phyloP scores from a whole-genome alignment of 2,888 invertebrate species.

The Heterodera filipjevi region DNA sequence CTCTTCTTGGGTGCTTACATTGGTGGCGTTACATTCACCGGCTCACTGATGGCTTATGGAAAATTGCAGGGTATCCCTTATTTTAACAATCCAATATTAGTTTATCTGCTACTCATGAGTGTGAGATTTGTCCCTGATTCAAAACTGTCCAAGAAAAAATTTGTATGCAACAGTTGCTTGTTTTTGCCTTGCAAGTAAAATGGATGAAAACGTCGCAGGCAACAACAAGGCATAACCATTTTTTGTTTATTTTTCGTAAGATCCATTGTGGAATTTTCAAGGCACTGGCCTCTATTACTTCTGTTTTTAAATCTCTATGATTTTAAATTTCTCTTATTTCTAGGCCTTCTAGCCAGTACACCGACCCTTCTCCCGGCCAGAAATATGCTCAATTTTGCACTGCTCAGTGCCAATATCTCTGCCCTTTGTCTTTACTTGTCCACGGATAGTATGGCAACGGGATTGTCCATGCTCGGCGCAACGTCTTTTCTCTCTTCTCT shows the following conservation, averaged over 20 bases:
- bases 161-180: too few species aligned
- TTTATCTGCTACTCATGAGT: too few species aligned
- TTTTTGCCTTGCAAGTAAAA: too few species aligned
- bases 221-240: too few species aligned
- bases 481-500: constrained; percentile 79
- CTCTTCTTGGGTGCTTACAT: constrained; percentile 86
- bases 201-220: too few species aligned
- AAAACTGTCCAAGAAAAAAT: too few species aligned
- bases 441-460: constrained; percentile 74
- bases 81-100: too few species aligned
- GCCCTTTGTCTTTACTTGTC: constrained; percentile 77
- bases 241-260: too few species aligned
- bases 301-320: not conserved
- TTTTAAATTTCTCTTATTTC: not conserved
- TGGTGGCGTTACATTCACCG: constrained; percentile 86
- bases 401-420: constrained; percentile 72
- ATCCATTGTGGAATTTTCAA: too few species aligned
- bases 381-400: constrained; percentile 76
- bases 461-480: constrained; percentile 77
- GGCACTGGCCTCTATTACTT: too few species aligned
- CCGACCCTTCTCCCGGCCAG: constrained; percentile 81
- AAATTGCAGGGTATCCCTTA: constrained; percentile 75
- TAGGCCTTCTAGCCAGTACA: constrained; percentile 77
- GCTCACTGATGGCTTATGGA: constrained; percentile 85
- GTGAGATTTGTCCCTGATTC: too few species aligned